A percentile compares a stretch with the other conserved stretches of the same genome.
These are phyloP conservation scores for Himalopsyche tibetana DNA, from an alignment of 2,888 invertebrate genomes.

Conservation along the genomic window DNA sequence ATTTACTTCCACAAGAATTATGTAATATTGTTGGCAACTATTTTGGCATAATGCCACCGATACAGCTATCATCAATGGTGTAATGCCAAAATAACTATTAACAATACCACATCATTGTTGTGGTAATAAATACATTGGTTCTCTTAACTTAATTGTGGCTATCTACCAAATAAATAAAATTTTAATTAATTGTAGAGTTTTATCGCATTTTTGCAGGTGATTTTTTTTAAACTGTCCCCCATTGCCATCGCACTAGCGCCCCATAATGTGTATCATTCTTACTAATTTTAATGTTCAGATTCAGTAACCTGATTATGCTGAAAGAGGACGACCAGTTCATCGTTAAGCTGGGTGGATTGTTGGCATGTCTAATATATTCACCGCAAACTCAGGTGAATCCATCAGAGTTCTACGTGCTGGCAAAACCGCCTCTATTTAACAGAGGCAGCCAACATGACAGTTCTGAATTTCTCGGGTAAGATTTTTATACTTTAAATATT, in stretches of 20 bases:
- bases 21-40: too few species aligned
- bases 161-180: too few species aligned
- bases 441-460: slow-evolving; percentile 91
- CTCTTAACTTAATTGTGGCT: too few species aligned
- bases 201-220: too few species aligned
- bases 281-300: slow-evolving; percentile 71
- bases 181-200: too few species aligned
- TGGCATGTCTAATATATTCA: slow-evolving; percentile 84
- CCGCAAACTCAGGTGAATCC: slow-evolving; percentile 82
- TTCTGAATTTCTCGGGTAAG: slow-evolving; percentile 88
- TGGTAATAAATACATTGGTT: too few species aligned
- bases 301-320: slow-evolving; percentile 81
- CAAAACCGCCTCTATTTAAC: slow-evolving; percentile 87
- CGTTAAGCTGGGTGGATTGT: slow-evolving; percentile 83
- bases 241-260: neutral
- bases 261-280: slow-evolving; percentile 62
- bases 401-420: slow-evolving; percentile 81
- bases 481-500: neutral
- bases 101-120: too few species aligned
- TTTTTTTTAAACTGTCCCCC: neutral
- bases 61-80: too few species aligned
- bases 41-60: too few species aligned
- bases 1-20: too few species aligned
- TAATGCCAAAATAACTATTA: too few species aligned
- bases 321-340: slow-evolving; percentile 78